Conservation (phyloP, 2,113 vertebrate genomes). For the Cynoglossus semilaevis region DNA sequence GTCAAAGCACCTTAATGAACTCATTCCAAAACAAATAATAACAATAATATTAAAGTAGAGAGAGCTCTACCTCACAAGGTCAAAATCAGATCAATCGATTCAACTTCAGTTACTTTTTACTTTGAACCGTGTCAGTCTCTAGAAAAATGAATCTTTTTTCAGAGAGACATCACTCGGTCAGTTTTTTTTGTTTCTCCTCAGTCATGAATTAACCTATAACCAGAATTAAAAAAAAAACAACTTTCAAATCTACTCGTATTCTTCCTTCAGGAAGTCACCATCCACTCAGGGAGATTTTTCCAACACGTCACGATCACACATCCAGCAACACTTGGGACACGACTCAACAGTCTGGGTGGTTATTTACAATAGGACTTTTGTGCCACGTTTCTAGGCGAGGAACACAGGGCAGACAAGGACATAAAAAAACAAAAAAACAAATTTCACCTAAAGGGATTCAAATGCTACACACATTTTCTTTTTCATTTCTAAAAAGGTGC, state of each 20-base stretch:
- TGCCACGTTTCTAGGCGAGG: slow-evolving; percentile 26
- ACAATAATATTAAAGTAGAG: slow-evolving; percentile 32
- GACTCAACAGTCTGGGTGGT: slow-evolving; percentile 67
- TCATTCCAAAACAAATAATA: slow-evolving; percentile 1
- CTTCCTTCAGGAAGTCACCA: slow-evolving; percentile 35
- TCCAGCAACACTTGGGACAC: slow-evolving; percentile 65
- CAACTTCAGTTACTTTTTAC: slow-evolving; percentile 23
- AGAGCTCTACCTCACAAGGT: slow-evolving; percentile 13
- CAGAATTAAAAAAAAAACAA: slow-evolving; percentile 11
- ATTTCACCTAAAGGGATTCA: slow-evolving; percentile 45
- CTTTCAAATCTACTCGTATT: slow-evolving; percentile 9
- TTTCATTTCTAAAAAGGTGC: slow-evolving; percentile 62
- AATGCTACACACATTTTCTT: slow-evolving; percentile 60
- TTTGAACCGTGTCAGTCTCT: slow-evolving; percentile 26
- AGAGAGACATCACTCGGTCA: slow-evolving; percentile 20
- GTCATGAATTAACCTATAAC: slow-evolving; percentile 21
- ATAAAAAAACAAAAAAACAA: slow-evolving; percentile 15
- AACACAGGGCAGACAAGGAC: slow-evolving; percentile 50
- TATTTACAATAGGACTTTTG: slow-evolving; percentile 66
- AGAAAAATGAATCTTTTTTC: slow-evolving; percentile 33
- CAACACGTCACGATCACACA: slow-evolving; percentile 40
- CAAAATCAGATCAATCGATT: slow-evolving; percentile 50
- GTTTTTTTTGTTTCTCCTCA: slow-evolving; percentile 1
- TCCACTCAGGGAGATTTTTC: too few relatives aligned
- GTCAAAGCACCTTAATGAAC: slow-evolving; percentile 27